Evolutionary conservation across 2,113 vertebrate species (phyloP).

Genomic region (Forbesichthys agassizii): DNA sequence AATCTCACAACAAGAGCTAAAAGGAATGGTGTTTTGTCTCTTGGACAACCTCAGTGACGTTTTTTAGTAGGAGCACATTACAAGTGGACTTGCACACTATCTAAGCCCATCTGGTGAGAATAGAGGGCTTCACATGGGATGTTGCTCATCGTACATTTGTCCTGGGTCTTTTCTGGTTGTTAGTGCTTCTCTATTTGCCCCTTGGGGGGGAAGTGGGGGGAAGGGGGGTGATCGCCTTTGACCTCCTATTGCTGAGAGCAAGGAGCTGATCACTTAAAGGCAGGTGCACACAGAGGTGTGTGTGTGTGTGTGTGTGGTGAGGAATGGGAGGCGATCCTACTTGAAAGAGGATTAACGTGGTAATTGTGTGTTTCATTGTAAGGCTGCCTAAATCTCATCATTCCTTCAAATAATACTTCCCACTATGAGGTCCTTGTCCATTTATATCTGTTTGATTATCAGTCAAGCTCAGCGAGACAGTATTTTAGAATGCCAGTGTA

Average conservation of each 20-base stretch:
- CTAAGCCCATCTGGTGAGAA: conserved; percentile 48
- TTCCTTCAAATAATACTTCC: conserved; percentile 12
- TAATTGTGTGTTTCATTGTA: conserved; percentile 26
- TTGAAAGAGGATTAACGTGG: conserved; percentile 37
- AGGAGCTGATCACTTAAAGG: conserved; percentile 50
- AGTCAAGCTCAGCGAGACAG: conserved; percentile 9
- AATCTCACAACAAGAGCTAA: conserved; percentile 39
- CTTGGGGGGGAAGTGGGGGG: conserved; percentile 29
- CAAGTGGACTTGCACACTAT: conserved; percentile 16
- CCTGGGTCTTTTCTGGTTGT: conserved; percentile 57
- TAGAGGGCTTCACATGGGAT: conserved; percentile 51
- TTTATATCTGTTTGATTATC: conserved; percentile 3
- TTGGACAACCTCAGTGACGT: conserved; percentile 25
- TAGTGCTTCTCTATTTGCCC: conserved; percentile 59
- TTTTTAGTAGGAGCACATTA: conserved; percentile 37
- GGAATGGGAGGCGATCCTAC: conserved; percentile 26
- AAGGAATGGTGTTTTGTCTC: conserved; percentile 22
- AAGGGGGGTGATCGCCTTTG: conserved; percentile 51
- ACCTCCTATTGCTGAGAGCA: conserved; percentile 53
- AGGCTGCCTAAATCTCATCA: conserved; percentile 1
- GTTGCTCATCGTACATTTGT: conserved; percentile 54
- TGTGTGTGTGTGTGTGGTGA: conserved; percentile 4
- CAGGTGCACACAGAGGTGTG: conserved; percentile 52
- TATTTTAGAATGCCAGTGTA: conserved; percentile 29
- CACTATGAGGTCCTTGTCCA: background rate